These are phyloP conservation scores for Drosophila paramelanica DNA, from an alignment of 2,888 invertebrate genomes.

Conservation along the genomic window DNA sequence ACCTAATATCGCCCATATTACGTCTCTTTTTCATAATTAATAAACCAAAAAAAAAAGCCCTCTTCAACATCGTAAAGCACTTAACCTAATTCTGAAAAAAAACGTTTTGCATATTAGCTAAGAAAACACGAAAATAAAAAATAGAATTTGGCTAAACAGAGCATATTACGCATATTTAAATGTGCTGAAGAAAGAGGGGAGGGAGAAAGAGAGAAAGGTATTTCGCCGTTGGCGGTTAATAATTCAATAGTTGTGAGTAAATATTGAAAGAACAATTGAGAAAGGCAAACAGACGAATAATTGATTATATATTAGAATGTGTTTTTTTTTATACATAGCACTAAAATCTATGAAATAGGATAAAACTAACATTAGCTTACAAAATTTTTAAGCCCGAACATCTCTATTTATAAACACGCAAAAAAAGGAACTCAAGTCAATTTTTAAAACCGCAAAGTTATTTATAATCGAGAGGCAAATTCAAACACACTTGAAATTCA, in stretches of 20 bases:
- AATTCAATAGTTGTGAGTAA: slow-evolving; percentile 22
- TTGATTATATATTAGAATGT: no score
- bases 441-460: slow-evolving; percentile 20
- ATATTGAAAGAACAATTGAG: slow-evolving; percentile 9
- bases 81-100: slow-evolving; percentile 63
- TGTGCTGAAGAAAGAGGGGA: slow-evolving; percentile 14
- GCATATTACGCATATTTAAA: slow-evolving; percentile 33
- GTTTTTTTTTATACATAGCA: no score
- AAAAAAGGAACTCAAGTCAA: neutral
- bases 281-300: neutral
- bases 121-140: slow-evolving; percentile 6
- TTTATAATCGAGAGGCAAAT: slow-evolving; percentile 42
- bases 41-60: slow-evolving; percentile 27
- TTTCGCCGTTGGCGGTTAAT: slow-evolving; percentile 18
- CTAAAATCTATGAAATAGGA: no score
- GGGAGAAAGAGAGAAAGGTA: slow-evolving; percentile 23
- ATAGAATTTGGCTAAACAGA: slow-evolving; percentile 36
- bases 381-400: no score
- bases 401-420: no score
- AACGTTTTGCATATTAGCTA: slow-evolving; percentile 57
- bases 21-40: slow-evolving; percentile 27
- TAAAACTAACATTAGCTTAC: no score
- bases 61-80: slow-evolving; percentile 52
- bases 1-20: slow-evolving; percentile 45
- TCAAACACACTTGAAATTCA: slow-evolving; percentile 41